A percentile compares a stretch with the other conserved stretches of the same genome.
Evolutionary conservation across 1,140 invertebrate species (phyloP).

Genomic region (Gyrodactylus salaris): DNA sequence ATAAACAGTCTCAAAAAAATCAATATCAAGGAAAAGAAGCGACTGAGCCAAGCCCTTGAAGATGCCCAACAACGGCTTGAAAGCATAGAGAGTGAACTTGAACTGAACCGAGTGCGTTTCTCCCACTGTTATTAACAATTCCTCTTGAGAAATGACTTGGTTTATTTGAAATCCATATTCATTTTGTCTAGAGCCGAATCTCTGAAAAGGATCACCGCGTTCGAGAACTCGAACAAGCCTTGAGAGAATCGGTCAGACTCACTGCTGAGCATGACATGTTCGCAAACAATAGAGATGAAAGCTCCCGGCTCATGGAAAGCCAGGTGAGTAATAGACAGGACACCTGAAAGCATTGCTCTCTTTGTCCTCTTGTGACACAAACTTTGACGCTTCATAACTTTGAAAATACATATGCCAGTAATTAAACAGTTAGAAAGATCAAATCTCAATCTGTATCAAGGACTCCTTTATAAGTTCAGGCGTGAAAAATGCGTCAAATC

Average conservation of each 20-base stretch:
- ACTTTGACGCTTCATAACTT: too few relatives aligned
- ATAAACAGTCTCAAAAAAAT: background rate
- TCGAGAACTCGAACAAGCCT: constrained; percentile 39
- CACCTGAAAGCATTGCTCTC: background rate
- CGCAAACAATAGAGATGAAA: constrained; percentile 17
- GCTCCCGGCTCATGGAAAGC: background rate
- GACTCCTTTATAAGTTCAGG: too few relatives aligned
- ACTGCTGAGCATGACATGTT: constrained; percentile 25
- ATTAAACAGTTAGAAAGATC: too few relatives aligned
- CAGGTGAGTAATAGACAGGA: background rate
- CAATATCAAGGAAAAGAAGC: background rate
- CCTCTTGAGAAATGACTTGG: background rate
- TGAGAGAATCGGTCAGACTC: constrained; percentile 27
- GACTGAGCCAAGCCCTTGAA: background rate
- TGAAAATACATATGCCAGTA: too few relatives aligned
- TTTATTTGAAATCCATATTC: too few relatives aligned
- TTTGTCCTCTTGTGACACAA: too few relatives aligned
- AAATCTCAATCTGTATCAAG: too few relatives aligned
- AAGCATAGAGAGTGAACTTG: background rate
- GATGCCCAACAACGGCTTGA: background rate
- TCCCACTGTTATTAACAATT: too few relatives aligned
- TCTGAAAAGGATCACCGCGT: constrained; percentile 18
- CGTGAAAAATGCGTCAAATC: too few relatives aligned
- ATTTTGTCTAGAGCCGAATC: background rate
- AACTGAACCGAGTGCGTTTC: background rate